Conservation (phyloP, 1,140 invertebrate genomes). For the Trichonephila inaurata region DNA sequence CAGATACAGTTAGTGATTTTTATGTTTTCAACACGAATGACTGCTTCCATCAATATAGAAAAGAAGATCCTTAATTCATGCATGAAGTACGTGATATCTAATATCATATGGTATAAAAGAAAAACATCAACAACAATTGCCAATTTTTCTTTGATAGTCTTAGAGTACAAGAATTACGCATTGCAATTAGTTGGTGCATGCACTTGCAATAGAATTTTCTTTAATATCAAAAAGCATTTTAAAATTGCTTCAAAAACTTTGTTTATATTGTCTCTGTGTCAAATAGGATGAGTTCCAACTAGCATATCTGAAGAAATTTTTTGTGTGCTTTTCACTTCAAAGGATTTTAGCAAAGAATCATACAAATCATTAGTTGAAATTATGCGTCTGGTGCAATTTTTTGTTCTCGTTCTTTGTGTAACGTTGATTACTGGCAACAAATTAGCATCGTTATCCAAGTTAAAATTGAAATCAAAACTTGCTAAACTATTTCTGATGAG, state of each 20-base stretch:
- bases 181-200: no score
- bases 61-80: neutral
- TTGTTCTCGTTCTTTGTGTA: neutral
- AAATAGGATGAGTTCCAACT: no score
- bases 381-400: neutral
- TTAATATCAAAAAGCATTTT: no score
- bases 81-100: neutral
- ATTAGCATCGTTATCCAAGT: neutral
- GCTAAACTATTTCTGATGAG: constrained; percentile 8
- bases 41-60: neutral
- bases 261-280: no score
- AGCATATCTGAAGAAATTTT: no score
- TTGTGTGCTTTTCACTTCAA: no score
- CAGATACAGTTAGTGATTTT: constrained; percentile 11
- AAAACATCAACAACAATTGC: neutral
- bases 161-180: no score
- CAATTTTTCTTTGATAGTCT: neutral
- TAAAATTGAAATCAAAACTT: constrained; percentile 41
- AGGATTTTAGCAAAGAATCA: neutral
- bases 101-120: neutral
- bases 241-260: no score
- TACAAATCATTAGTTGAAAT: neutral
- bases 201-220: no score
- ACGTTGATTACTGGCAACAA: neutral
- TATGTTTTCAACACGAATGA: neutral